Evolutionary conservation across 2,888 invertebrate genomes (phyloP).

Genomic region (Diarsia brunnea): DNA sequence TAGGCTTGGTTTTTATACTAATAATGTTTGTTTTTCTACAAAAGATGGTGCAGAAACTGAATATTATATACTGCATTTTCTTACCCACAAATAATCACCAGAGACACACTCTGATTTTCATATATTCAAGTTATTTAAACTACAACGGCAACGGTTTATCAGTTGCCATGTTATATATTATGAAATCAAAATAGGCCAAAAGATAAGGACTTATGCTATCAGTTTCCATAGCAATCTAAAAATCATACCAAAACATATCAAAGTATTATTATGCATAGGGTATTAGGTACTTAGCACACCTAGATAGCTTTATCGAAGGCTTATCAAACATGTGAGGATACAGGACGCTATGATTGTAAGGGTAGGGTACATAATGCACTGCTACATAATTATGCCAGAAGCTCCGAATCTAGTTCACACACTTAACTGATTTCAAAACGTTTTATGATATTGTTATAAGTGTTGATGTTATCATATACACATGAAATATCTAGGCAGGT

Average conservation of each 20-base stretch:
- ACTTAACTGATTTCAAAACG: conserved; percentile 3
- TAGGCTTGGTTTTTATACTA: too few relatives aligned
- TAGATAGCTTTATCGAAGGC: conserved; percentile 10
- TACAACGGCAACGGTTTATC: background rate
- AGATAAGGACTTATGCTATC: conserved; percentile 35
- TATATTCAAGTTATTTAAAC: too few relatives aligned
- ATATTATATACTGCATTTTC: too few relatives aligned
- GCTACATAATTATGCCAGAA: background rate
- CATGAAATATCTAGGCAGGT: background rate
- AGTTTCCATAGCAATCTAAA: conserved; percentile 20
- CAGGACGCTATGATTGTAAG: background rate
- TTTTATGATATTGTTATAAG: background rate
- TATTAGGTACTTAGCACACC: background rate
- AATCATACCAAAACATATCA: background rate
- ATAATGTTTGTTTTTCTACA: background rate
- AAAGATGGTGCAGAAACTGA: background rate
- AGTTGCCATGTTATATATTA: conserved; percentile 5
- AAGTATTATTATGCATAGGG: background rate
- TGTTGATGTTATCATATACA: background rate
- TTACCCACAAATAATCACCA: too few relatives aligned
- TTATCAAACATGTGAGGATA: conserved; percentile 6
- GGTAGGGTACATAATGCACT: background rate
- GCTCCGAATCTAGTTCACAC: background rate
- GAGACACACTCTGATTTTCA: too few relatives aligned
- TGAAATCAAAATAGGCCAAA: conserved; percentile 47